Conservation (phyloP, 2,888 invertebrate genomes). For the Metellina segmentata region DNA sequence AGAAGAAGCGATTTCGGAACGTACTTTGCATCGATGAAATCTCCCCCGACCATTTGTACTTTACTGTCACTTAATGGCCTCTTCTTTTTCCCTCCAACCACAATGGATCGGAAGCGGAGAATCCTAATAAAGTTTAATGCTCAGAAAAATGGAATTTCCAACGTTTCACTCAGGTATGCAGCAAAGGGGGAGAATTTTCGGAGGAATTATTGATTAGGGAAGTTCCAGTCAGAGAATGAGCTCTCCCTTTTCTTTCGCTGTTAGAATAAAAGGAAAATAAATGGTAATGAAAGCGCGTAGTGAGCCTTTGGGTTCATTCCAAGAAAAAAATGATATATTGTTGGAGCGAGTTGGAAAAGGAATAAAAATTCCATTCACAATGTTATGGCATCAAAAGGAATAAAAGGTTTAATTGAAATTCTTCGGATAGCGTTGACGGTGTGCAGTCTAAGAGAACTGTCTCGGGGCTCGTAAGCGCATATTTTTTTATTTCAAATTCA, state of each 20-base stretch:
- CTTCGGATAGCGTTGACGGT: slow-evolving; percentile 5
- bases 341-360: slow-evolving; percentile 2
- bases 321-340: slow-evolving; percentile 45
- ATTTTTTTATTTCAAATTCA: slow-evolving; percentile 35
- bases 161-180: slow-evolving; percentile 6
- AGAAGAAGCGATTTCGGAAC: not conserved
- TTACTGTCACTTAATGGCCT: slow-evolving; percentile 32
- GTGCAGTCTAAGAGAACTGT: slow-evolving; percentile 20
- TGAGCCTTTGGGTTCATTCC: slow-evolving; percentile 41
- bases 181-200: slow-evolving; percentile 16
- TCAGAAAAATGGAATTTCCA: slow-evolving; percentile 33
- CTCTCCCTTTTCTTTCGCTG: not conserved
- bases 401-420: slow-evolving; percentile 49
- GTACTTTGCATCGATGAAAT: slow-evolving; percentile 26
- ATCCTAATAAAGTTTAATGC: slow-evolving; percentile 46
- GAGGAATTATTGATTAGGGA: slow-evolving; percentile 39
- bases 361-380: slow-evolving; percentile 45
- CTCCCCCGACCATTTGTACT: slow-evolving; percentile 34
- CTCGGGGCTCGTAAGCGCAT: not conserved
- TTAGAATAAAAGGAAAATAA: slow-evolving; percentile 6
- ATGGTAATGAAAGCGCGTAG: slow-evolving; percentile 46
- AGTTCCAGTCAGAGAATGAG: slow-evolving; percentile 22
- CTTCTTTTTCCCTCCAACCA: slow-evolving; percentile 14
- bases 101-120: slow-evolving; percentile 19
- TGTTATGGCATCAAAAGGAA: slow-evolving; percentile 20